A percentile compares a stretch with the other conserved stretches of the same genome.
Evolutionary conservation across 2,113 vertebrate species (phyloP).

Genomic region (Rhabdornis inornatus): DNA sequence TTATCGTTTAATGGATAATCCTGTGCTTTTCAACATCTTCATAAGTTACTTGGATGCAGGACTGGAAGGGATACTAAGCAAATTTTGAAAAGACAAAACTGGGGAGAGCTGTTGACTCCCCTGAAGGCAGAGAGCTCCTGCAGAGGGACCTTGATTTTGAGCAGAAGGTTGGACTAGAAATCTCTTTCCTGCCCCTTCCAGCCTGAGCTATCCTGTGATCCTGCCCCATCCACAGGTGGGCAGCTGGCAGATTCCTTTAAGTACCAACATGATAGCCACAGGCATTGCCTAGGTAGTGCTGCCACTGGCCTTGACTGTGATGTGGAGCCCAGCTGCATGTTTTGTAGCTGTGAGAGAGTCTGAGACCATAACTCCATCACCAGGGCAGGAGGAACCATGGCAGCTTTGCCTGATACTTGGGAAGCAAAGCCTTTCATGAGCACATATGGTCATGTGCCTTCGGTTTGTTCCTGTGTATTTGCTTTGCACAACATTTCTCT

Average conservation of each 20-base stretch:
- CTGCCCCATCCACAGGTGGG: not conserved
- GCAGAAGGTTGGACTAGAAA: not conserved
- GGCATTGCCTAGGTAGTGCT: accelerated
- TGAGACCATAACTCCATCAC: not conserved
- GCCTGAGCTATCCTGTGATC: not conserved
- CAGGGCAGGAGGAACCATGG: not conserved
- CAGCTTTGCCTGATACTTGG: accelerated
- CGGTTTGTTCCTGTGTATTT: not conserved
- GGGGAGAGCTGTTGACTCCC: not conserved
- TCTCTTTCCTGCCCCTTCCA: not conserved
- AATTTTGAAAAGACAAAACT: not conserved
- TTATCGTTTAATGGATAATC: not conserved
- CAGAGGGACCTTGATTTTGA: not conserved
- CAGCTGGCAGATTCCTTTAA: not conserved
- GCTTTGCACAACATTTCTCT: not conserved
- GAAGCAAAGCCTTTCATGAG: not conserved
- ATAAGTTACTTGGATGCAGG: not conserved
- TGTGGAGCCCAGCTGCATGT: not conserved
- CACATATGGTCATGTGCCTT: not conserved
- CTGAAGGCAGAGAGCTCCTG: not conserved
- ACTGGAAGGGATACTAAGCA: not conserved
- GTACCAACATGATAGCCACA: not conserved
- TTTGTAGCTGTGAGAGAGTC: not conserved
- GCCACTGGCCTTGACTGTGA: not conserved
- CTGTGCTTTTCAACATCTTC: not conserved